Evolutionary conservation across 1,140 invertebrate species (phyloP).

Genomic region (Platyura marginata): DNA sequence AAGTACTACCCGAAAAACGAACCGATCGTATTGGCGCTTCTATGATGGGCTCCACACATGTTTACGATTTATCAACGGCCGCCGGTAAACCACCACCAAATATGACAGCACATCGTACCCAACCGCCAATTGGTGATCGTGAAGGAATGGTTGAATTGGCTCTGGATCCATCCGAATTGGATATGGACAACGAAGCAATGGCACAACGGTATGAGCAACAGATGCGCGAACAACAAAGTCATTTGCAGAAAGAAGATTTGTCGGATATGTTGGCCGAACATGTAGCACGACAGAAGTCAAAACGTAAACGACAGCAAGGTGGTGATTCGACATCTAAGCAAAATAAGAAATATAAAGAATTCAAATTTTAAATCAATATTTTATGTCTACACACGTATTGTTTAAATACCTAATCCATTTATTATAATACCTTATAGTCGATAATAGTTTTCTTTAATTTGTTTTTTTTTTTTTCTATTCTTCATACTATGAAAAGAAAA

Average conservation of each 20-base stretch:
- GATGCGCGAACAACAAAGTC: conserved; percentile 75
- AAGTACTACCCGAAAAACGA: conserved; percentile 87
- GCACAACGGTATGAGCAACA: conserved; percentile 93
- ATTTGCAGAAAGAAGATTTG: conserved; percentile 82
- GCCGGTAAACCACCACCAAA: conserved; percentile 34
- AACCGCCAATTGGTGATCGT: conserved; percentile 24
- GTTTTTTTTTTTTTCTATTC: too few relatives aligned
- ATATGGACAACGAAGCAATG: conserved; percentile 90
- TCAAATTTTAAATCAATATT: conserved; percentile 90
- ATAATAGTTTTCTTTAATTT: too few relatives aligned
- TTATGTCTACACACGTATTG: too few relatives aligned
- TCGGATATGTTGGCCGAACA: conserved; percentile 98
- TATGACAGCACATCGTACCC: conserved; percentile 19
- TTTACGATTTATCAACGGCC: conserved; percentile 72
- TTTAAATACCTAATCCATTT: too few relatives aligned
- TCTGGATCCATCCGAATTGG: conserved; percentile 91
- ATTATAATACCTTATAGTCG: too few relatives aligned
- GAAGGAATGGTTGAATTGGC: conserved; percentile 78
- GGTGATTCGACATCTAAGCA: conserved; percentile 75
- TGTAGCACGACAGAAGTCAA: conserved; percentile 84
- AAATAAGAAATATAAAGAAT: conserved; percentile 94
- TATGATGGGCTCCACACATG: conserved; percentile 98
- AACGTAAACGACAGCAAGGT: conserved; percentile 78
- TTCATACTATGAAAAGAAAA: too few relatives aligned
- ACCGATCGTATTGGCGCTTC: conserved; percentile 74